Evolutionary conservation across 2,888 invertebrate genomes (phyloP).

Genomic region (Gastracanthus pulcherrimus): DNA sequence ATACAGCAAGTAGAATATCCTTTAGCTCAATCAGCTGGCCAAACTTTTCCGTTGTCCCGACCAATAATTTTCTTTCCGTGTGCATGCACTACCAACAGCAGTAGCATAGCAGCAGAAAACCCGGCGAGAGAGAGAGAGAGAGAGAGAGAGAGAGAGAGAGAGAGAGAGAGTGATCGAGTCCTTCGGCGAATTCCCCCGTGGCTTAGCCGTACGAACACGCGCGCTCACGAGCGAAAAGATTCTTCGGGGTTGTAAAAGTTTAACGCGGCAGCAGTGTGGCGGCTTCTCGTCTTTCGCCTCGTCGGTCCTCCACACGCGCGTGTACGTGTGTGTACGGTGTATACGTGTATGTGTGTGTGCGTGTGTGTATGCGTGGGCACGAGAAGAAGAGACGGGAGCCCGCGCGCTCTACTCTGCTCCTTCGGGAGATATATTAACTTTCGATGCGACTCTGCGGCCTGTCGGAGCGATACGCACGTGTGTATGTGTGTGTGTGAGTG

Average conservation of each 20-base stretch:
- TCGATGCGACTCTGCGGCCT: slow-evolving; percentile 1
- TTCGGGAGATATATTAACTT: slow-evolving; percentile 47
- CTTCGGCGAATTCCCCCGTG: background rate
- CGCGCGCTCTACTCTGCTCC: slow-evolving; percentile 2
- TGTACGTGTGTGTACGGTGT: background rate
- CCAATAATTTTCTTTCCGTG: background rate
- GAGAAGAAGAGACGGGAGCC: no score
- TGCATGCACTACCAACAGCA: background rate
- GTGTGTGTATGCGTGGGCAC: no score
- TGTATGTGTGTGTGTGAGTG: background rate
- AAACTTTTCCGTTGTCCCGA: background rate
- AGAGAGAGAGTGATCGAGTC: background rate
- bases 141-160: background rate
- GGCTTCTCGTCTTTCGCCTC: background rate
- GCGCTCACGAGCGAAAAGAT: slow-evolving; percentile 45
- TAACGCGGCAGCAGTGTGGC: slow-evolving; percentile 14
- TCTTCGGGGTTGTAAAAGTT: slow-evolving; percentile 51
- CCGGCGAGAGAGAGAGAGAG: background rate
- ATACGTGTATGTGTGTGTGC: no score
- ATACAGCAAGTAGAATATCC: no score
- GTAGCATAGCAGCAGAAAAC: no score
- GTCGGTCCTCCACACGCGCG: background rate
- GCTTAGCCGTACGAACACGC: background rate
- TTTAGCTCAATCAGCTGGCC: background rate
- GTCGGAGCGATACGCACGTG: background rate